phyloP scores from a whole-genome alignment of 2,888 invertebrate species.

The Philereme vetulata region DNA sequence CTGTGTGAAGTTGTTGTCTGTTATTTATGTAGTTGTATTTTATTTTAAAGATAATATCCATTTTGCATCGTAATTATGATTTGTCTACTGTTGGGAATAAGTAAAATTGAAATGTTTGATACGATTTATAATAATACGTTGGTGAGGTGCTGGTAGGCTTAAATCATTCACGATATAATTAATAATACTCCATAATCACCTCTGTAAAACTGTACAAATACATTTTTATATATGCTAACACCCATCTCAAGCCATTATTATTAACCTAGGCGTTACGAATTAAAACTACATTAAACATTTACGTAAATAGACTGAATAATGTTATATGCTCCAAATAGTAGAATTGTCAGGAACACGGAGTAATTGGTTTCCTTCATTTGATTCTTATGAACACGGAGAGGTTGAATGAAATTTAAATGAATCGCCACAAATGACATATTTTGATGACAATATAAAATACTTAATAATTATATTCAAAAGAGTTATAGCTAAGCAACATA shows the following conservation, averaged over 20 bases:
- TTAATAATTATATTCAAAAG: slow-evolving; percentile 44
- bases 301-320: slow-evolving; percentile 76
- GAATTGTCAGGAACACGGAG: slow-evolving; percentile 35
- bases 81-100: slow-evolving; percentile 24
- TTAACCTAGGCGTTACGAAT: slow-evolving; percentile 57
- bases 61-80: slow-evolving; percentile 16
- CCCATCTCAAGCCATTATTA: slow-evolving; percentile 45
- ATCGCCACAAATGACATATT: slow-evolving; percentile 38
- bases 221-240: slow-evolving; percentile 44
- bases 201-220: slow-evolving; percentile 25
- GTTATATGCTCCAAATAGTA: slow-evolving; percentile 61
- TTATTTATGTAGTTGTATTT: slow-evolving; percentile 66
- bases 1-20: too few species aligned
- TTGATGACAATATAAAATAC: slow-evolving; percentile 42
- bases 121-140: slow-evolving; percentile 52
- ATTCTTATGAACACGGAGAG: slow-evolving; percentile 35
- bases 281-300: slow-evolving; percentile 54
- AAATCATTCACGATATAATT: slow-evolving; percentile 46
- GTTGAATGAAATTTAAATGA: slow-evolving; percentile 31
- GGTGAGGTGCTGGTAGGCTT: slow-evolving; percentile 74
- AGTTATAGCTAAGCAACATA: slow-evolving; percentile 47
- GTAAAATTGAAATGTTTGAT: slow-evolving; percentile 39
- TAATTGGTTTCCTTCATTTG: slow-evolving; percentile 31
- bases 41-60: slow-evolving; percentile 49
- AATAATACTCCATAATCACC: slow-evolving; percentile 34